A percentile compares a stretch with the other conserved stretches of the same genome.
Evolutionary conservation across 2,888 invertebrate genomes (phyloP).

Genomic region (Eupithecia subumbrata): DNA sequence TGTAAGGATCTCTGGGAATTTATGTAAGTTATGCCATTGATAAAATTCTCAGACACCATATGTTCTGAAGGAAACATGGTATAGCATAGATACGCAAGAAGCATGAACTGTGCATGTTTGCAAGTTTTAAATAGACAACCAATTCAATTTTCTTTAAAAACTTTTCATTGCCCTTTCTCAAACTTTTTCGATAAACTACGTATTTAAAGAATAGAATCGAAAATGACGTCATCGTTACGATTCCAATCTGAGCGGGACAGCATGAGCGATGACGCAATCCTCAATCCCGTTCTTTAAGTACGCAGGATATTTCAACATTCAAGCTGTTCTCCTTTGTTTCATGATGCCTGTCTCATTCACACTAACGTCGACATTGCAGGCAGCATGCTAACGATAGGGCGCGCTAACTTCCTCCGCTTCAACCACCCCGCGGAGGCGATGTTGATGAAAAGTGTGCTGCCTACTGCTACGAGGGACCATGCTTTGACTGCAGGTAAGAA

Average conservation of each 20-base stretch:
- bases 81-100: neutral
- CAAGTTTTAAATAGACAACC: neutral
- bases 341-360: neutral
- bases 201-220: no score
- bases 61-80: no score
- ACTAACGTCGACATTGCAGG: conserved; percentile 79
- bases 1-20: no score
- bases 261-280: neutral
- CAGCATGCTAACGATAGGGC: conserved; percentile 95
- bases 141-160: neutral
- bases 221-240: no score
- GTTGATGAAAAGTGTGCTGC: conserved; percentile 92
- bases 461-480: conserved; percentile 83
- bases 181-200: neutral
- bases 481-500: conserved; percentile 8
- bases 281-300: no score
- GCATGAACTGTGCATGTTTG: neutral
- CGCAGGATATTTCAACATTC: no score
- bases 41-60: neutral
- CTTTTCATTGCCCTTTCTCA: neutral
- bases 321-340: neutral
- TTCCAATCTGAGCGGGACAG: neutral
- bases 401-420: conserved; percentile 95
- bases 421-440: conserved; percentile 96
- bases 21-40: neutral